A percentile compares a stretch with the other conserved stretches of the same genome.
phyloP scores from a whole-genome alignment of 2,888 invertebrate species.

The Coenonympha arcania region DNA sequence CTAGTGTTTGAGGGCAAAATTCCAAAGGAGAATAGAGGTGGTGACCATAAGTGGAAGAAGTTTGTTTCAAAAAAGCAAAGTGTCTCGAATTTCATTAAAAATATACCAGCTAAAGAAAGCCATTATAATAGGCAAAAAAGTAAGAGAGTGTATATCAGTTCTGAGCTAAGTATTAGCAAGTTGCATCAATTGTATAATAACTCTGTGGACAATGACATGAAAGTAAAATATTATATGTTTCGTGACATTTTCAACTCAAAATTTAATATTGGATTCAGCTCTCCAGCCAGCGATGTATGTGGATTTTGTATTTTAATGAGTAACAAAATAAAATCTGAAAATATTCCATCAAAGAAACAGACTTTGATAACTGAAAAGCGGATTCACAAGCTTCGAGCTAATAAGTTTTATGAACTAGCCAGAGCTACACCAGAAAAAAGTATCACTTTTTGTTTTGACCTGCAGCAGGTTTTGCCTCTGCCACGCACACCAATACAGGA shows the following conservation, averaged over 20 bases:
- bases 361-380: conserved; percentile 24
- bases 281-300: conserved; percentile 33
- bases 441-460: conserved; percentile 30
- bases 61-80: conserved; percentile 25
- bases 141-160: conserved; percentile 29
- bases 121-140: conserved; percentile 34
- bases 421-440: conserved; percentile 21
- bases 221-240: conserved; percentile 25
- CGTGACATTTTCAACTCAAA: conserved; percentile 25
- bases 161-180: conserved; percentile 28
- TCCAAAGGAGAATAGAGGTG: conserved; percentile 29
- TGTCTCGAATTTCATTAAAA: conserved; percentile 23
- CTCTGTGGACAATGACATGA: conserved; percentile 21
- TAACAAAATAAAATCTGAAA: conserved; percentile 28
- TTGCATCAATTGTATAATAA: conserved; percentile 32
- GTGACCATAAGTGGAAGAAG: conserved; percentile 27
- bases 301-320: conserved; percentile 25
- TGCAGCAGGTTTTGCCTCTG: conserved; percentile 32
- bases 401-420: conserved; percentile 26
- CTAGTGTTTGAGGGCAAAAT: conserved; percentile 18
- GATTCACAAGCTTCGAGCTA: conserved; percentile 29
- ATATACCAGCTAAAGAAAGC: conserved; percentile 31
- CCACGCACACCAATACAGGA: conserved; percentile 33
- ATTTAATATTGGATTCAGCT: conserved; percentile 34
- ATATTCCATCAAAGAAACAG: conserved; percentile 24